Percentiles rank a stretch among this genome's conserved stretches.
Evolutionary conservation across 1,140 invertebrate species (phyloP).

Genomic region (Trissolcus basalis): DNA sequence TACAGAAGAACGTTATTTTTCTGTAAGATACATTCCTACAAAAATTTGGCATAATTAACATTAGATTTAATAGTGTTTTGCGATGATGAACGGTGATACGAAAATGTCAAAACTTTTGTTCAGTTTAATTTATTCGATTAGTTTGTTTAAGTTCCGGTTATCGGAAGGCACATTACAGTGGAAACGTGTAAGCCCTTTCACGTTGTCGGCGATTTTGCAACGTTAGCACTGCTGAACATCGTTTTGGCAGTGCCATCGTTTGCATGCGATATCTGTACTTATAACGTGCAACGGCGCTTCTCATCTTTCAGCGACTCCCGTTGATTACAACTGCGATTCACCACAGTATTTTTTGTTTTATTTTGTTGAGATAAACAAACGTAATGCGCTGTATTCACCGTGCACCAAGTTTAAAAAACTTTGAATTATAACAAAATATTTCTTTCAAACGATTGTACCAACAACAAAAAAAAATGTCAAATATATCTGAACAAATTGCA

Average conservation of each 20-base stretch:
- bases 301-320: too few species aligned
- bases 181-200: conserved; percentile 21
- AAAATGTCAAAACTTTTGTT: conserved; percentile 19
- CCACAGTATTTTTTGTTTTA: conserved; percentile 5
- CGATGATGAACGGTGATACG: conserved; percentile 23
- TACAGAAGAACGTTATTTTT: conserved; percentile 55
- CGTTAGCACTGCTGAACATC: conserved; percentile 12
- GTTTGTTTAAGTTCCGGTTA: conserved; percentile 2
- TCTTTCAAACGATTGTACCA: conserved; percentile 4
- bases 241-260: conserved; percentile 23
- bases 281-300: conserved; percentile 37
- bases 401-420: conserved; percentile 22
- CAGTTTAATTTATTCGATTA: conserved; percentile 22
- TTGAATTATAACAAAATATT: conserved; percentile 11
- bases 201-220: conserved; percentile 30
- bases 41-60: conserved; percentile 55
- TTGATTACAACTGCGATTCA: background rate
- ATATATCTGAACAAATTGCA: conserved; percentile 57
- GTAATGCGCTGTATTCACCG: conserved; percentile 34
- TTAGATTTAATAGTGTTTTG: conserved; percentile 50
- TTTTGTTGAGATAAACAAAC: conserved; percentile 13
- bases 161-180: background rate
- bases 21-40: conserved; percentile 60
- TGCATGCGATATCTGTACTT: conserved; percentile 16
- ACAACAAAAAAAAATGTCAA: conserved; percentile 44